Evolutionary conservation across 1,140 invertebrate genomes (phyloP).

Genomic region (Spodoptera frugiperda): DNA sequence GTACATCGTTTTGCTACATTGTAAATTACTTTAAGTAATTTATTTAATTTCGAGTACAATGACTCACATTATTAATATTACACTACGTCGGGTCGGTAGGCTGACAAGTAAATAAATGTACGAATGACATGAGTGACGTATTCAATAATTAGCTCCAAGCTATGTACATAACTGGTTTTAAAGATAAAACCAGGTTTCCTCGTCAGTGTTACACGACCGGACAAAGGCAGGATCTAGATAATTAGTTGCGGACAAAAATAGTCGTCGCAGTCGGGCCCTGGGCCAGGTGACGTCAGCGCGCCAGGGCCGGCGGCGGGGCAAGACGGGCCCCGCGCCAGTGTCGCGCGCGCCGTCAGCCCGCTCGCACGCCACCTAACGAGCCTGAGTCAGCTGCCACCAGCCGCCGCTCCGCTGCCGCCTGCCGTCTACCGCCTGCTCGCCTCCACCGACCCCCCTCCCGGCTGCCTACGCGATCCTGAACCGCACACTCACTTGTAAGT

Average conservation of each 20-base stretch:
- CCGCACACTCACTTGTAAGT: slow-evolving; percentile 61
- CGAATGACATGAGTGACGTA: slow-evolving; percentile 46
- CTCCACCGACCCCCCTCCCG: slow-evolving; percentile 55
- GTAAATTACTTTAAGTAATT: slow-evolving; percentile 7
- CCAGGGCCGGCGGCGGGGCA: slow-evolving; percentile 82
- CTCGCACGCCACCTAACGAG: slow-evolving; percentile 74
- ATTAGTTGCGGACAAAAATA: slow-evolving; percentile 84
- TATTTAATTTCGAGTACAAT: slow-evolving; percentile 49
- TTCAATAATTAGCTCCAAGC: slow-evolving; percentile 50
- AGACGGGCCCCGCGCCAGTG: slow-evolving; percentile 85
- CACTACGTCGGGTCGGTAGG: slow-evolving; percentile 36
- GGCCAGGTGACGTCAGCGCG: slow-evolving; percentile 83
- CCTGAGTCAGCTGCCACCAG: slow-evolving; percentile 56
- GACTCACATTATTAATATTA: slow-evolving; percentile 48
- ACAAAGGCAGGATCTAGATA: slow-evolving; percentile 83
- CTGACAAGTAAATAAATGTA: slow-evolving; percentile 48
- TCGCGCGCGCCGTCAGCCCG: slow-evolving; percentile 82
- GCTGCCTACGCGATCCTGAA: slow-evolving; percentile 57
- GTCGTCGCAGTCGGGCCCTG: slow-evolving; percentile 81
- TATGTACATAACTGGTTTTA: slow-evolving; percentile 40
- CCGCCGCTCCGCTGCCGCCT: slow-evolving; percentile 58
- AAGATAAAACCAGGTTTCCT: slow-evolving; percentile 75
- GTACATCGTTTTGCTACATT: slow-evolving; percentile 1
- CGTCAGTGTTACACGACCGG: slow-evolving; percentile 75
- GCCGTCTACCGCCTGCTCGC: slow-evolving; percentile 50